phyloP scores from a whole-genome alignment of 64 coral and sea anemone species.

The Stichodactyla mertensii region DNA sequence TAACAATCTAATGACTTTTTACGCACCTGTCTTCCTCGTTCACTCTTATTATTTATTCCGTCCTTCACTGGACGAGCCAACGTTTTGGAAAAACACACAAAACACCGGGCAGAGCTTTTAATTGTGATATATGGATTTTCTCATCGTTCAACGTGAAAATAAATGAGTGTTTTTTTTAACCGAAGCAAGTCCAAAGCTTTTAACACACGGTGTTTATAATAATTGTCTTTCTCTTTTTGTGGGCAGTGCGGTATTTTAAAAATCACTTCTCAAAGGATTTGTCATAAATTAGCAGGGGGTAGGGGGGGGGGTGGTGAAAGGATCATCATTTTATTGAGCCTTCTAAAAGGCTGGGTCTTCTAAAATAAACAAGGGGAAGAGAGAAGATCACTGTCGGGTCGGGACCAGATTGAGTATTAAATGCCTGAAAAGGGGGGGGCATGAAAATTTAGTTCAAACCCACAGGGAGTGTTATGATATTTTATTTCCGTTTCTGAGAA shows the following conservation, averaged over 20 bases:
- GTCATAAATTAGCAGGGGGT: no score
- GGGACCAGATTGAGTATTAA: no score
- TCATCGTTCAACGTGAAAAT: not conserved
- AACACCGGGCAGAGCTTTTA: not conserved
- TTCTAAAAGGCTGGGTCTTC: no score
- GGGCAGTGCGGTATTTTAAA: not conserved
- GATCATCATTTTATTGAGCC: no score
- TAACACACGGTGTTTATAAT: not conserved
- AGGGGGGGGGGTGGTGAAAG: no score
- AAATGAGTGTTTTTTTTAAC: not conserved
- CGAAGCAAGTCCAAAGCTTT: not conserved
- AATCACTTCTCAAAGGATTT: not conserved
- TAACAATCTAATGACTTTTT: not conserved
- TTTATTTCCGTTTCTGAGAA: no score
- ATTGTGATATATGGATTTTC: not conserved
- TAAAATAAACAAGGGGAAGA: no score
- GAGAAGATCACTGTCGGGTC: no score
- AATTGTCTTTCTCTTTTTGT: not conserved
- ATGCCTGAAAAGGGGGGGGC: no score
- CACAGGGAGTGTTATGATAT: no score
- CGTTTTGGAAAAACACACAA: not conserved
- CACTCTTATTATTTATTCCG: not conserved
- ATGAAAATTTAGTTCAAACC: no score
- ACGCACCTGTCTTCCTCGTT: not conserved
- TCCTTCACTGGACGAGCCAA: not conserved